Percentiles rank a stretch among this genome's conserved stretches.
Evolutionary conservation across 2,888 invertebrate genomes (phyloP).

Genomic region (Nymphalis c-album): DNA sequence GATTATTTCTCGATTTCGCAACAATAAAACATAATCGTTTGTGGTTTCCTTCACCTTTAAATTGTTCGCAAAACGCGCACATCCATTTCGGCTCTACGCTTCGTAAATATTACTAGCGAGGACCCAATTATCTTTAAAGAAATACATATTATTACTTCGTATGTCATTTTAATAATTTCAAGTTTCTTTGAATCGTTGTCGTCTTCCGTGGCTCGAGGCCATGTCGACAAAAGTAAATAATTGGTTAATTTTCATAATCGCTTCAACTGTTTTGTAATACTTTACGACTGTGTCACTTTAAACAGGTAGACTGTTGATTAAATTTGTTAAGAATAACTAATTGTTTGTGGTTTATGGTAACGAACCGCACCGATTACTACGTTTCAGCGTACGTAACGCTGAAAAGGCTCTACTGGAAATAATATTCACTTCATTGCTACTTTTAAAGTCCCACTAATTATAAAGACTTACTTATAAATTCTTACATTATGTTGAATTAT

Average conservation of each 20-base stretch:
- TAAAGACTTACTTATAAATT: too few species aligned
- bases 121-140: constrained; percentile 41
- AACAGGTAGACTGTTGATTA: not conserved
- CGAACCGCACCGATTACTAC: too few species aligned
- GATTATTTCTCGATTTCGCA: constrained; percentile 55
- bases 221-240: constrained; percentile 32
- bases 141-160: constrained; percentile 51
- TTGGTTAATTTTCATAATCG: constrained; percentile 34
- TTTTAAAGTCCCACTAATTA: too few species aligned
- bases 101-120: constrained; percentile 58
- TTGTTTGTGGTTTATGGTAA: too few species aligned
- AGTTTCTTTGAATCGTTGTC: constrained; percentile 47
- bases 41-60: constrained; percentile 63
- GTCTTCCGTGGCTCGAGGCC: constrained; percentile 53
- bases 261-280: constrained; percentile 22
- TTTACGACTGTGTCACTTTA: constrained; percentile 13
- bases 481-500: too few species aligned
- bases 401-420: too few species aligned
- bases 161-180: constrained; percentile 52
- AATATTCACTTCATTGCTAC: too few species aligned
- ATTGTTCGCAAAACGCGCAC: constrained; percentile 59
- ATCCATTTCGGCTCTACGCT: constrained; percentile 49
- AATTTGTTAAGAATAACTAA: too few species aligned
- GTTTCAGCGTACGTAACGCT: too few species aligned
- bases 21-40: constrained; percentile 60